phyloP scores from a whole-genome alignment of 2,888 invertebrate genomes.

The Ornithoptera alexandrae region DNA sequence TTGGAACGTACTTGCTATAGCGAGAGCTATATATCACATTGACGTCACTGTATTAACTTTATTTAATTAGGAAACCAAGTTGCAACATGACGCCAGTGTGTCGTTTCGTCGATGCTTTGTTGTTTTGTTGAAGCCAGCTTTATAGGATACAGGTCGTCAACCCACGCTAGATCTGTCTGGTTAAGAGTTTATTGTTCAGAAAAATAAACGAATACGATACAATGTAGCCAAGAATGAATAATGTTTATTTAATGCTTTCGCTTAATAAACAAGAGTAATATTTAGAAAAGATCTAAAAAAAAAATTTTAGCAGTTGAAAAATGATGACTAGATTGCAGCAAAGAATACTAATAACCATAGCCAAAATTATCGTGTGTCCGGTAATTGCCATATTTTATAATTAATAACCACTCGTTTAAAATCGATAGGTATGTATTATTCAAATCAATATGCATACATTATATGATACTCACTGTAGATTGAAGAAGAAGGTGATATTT shows the following conservation, averaged over 20 bases:
- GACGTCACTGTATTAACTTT: slow-evolving; percentile 11
- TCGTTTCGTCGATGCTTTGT: slow-evolving; percentile 24
- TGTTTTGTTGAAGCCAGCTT: slow-evolving; percentile 25
- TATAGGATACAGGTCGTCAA: slow-evolving; percentile 17
- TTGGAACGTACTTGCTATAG: not conserved
- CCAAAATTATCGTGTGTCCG: too few relatives aligned
- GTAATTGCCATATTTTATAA: too few relatives aligned
- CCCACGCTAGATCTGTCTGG: slow-evolving; percentile 26
- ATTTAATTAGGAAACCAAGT: slow-evolving; percentile 26
- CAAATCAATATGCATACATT: too few relatives aligned
- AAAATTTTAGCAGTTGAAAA: not conserved
- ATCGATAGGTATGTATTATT: too few relatives aligned
- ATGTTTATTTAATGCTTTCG: not conserved
- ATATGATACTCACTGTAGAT: too few relatives aligned
- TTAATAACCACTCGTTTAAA: too few relatives aligned
- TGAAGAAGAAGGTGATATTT: too few relatives aligned
- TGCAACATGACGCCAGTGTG: slow-evolving; percentile 19
- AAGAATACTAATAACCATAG: too few relatives aligned
- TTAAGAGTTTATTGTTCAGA: slow-evolving; percentile 25
- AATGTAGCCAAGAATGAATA: slow-evolving; percentile 8
- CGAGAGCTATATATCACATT: not conserved
- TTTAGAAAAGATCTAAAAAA: not conserved
- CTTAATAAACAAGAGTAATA: not conserved
- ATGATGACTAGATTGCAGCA: too few relatives aligned
- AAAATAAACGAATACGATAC: slow-evolving; percentile 24